A percentile compares a stretch with the other conserved stretches of the same genome.
Evolutionary conservation across 2,113 vertebrate species (phyloP).

Genomic region (Aplodontia rufa): DNA sequence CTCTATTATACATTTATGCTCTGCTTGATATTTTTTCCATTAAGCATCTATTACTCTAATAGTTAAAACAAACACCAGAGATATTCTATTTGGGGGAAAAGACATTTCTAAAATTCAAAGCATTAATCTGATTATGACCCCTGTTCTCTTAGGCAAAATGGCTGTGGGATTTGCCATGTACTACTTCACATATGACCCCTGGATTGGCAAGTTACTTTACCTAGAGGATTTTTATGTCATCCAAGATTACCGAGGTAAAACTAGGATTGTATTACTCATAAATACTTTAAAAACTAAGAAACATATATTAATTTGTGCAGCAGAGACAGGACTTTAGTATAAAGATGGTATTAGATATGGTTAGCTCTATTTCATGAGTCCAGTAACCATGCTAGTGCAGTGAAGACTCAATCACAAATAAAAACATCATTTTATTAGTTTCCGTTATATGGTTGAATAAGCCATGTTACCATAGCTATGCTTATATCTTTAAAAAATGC

Average conservation of each 20-base stretch:
- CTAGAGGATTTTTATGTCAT: constrained; percentile 89
- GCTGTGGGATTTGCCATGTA: constrained; percentile 87
- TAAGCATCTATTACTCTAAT: constrained; percentile 8
- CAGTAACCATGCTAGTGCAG: background rate
- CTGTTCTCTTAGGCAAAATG: constrained; percentile 70
- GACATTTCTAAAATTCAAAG: constrained; percentile 10
- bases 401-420: background rate
- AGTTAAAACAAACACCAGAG: background rate
- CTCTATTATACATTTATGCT: background rate
- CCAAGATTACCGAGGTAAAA: constrained; percentile 82
- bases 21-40: constrained; percentile 12
- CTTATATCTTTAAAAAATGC: constrained; percentile 19
- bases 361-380: constrained; percentile 4
- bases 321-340: background rate
- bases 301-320: background rate
- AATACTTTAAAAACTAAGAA: constrained; percentile 29
- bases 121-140: background rate
- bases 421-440: constrained; percentile 20
- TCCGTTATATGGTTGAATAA: background rate
- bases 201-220: constrained; percentile 87
- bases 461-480: background rate
- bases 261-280: background rate
- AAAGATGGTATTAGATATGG: background rate
- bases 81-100: background rate
- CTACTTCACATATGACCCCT: constrained; percentile 87